phyloP scores from a whole-genome alignment of 2,797 vertebrate species.

The Distichodus sexfasciatus region DNA sequence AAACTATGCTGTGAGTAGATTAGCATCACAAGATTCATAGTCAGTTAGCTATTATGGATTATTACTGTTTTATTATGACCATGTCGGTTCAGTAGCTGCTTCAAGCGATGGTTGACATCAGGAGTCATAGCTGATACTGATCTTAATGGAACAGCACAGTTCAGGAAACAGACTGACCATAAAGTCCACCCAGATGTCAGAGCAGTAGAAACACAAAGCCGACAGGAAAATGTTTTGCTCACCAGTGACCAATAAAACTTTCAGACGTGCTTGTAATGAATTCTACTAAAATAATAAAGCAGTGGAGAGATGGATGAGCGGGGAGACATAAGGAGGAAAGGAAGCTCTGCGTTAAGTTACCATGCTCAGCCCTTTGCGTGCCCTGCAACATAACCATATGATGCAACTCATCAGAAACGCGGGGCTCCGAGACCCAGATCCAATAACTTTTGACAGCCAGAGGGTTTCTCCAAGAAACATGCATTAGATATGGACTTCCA shows the following conservation, averaged over 20 bases:
- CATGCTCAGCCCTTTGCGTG: background rate
- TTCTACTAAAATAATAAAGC: background rate
- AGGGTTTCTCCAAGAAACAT: background rate
- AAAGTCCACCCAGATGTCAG: no score
- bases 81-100: no score
- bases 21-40: no score
- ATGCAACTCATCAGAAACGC: slow-evolving; percentile 26
- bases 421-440: background rate
- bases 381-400: slow-evolving; percentile 14
- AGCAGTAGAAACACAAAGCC: background rate
- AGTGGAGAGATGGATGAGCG: background rate
- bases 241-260: background rate
- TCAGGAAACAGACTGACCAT: no score
- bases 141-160: no score
- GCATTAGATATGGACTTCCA: background rate
- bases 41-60: no score
- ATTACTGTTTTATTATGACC: no score
- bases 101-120: no score
- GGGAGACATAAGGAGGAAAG: background rate
- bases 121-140: no score
- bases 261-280: background rate
- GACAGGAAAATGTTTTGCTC: background rate
- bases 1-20: no score
- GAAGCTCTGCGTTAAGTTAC: background rate
- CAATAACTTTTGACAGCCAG: slow-evolving; percentile 3